Conservation (phyloP, 37 sponge, comb jelly and placozoan species). For the Sycon ciliatum region DNA sequence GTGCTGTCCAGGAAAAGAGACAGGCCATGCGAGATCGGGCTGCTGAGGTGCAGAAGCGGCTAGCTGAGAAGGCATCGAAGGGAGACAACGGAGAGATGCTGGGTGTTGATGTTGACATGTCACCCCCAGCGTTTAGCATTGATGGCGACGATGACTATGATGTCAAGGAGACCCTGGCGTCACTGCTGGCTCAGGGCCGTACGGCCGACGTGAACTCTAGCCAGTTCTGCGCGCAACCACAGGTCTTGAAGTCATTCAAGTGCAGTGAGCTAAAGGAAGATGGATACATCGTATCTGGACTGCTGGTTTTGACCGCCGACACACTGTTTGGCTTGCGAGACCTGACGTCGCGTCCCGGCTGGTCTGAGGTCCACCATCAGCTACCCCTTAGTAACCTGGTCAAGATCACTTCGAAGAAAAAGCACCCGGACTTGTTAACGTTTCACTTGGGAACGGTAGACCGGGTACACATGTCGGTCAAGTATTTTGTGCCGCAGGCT, state of each 20-base stretch:
- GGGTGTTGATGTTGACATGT: too few species aligned
- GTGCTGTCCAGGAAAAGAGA: too few species aligned
- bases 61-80: too few species aligned
- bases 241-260: slow-evolving; percentile 50
- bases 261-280: slow-evolving; percentile 39
- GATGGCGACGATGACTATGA: too few species aligned
- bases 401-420: slow-evolving; percentile 87
- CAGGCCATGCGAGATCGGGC: too few species aligned
- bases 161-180: too few species aligned
- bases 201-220: slow-evolving; percentile 77
- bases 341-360: slow-evolving; percentile 55
- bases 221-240: slow-evolving; percentile 42
- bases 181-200: too few species aligned
- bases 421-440: slow-evolving; percentile 73
- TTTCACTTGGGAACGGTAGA: slow-evolving; percentile 58
- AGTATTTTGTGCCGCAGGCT: too few species aligned
- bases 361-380: slow-evolving; percentile 43
- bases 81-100: too few species aligned
- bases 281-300: too few species aligned
- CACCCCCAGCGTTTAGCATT: too few species aligned
- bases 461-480: slow-evolving; percentile 31
- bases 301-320: slow-evolving; percentile 40
- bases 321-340: slow-evolving; percentile 51
- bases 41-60: too few species aligned
- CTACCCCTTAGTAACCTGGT: slow-evolving; percentile 38